Evolutionary conservation across 1,140 invertebrate species (phyloP).

Genomic region (Drosophila rhopaloa): DNA sequence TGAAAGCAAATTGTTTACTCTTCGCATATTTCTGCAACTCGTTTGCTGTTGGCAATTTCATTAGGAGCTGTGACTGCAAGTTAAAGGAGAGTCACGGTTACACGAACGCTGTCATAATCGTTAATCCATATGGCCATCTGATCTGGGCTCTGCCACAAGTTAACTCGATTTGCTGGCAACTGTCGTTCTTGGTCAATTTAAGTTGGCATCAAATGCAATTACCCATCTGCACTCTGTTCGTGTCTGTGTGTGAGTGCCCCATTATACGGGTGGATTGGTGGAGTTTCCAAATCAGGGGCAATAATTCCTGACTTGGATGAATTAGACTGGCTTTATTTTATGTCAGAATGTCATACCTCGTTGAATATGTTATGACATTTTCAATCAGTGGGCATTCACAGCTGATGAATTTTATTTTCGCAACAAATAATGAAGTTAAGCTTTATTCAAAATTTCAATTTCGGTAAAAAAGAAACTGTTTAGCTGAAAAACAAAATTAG

Average conservation of each 20-base stretch:
- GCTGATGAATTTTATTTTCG: too few species aligned
- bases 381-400: too few species aligned
- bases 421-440: too few species aligned
- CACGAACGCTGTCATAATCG: slow-evolving; percentile 19
- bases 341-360: too few species aligned
- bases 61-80: slow-evolving; percentile 35
- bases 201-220: slow-evolving; percentile 47
- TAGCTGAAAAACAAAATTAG: too few species aligned
- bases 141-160: slow-evolving; percentile 14
- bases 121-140: slow-evolving; percentile 39
- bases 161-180: slow-evolving; percentile 32
- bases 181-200: slow-evolving; percentile 26
- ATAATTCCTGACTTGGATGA: neutral
- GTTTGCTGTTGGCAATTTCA: slow-evolving; percentile 19
- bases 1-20: slow-evolving; percentile 64
- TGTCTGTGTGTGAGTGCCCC: slow-evolving; percentile 2
- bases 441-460: too few species aligned
- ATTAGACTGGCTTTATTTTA: neutral
- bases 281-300: slow-evolving; percentile 9
- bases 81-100: neutral
- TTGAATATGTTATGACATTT: too few species aligned
- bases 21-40: slow-evolving; percentile 16
- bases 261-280: slow-evolving; percentile 2
- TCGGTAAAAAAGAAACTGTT: too few species aligned
- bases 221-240: neutral